Evolutionary conservation across 2,797 vertebrate species (phyloP).

Genomic region (Esox masquinongy): DNA sequence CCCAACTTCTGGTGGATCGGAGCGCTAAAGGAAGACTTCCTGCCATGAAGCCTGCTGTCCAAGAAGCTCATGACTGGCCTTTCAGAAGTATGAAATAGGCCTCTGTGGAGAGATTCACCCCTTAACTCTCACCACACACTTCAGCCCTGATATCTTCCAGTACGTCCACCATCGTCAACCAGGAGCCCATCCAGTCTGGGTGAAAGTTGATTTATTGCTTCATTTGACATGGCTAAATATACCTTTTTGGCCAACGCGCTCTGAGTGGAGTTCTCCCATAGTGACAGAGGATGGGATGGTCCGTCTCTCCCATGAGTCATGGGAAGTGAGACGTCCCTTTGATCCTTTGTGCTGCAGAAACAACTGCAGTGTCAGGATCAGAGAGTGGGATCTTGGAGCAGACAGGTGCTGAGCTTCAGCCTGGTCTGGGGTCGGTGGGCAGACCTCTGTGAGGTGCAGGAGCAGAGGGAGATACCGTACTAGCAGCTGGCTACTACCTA

Average conservation of each 20-base stretch:
- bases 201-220: not conserved
- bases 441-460: slow-evolving; percentile 16
- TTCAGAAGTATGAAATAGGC: slow-evolving; percentile 31
- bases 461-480: slow-evolving; percentile 31
- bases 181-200: not conserved
- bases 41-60: slow-evolving; percentile 49
- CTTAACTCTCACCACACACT: slow-evolving; percentile 10
- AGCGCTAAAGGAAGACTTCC: slow-evolving; percentile 79
- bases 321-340: slow-evolving; percentile 31
- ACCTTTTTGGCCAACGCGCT: not conserved
- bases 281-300: not conserved
- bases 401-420: slow-evolving; percentile 44
- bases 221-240: not conserved
- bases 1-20: slow-evolving; percentile 60
- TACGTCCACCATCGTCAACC: not conserved
- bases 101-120: slow-evolving; percentile 35
- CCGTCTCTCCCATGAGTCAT: not conserved
- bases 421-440: slow-evolving; percentile 20
- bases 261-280: not conserved
- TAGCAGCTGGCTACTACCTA: slow-evolving; percentile 11
- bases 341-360: slow-evolving; percentile 44
- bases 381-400: slow-evolving; percentile 27
- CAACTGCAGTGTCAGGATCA: slow-evolving; percentile 47
- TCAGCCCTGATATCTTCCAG: not conserved
- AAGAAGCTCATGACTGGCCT: slow-evolving; percentile 47